These are phyloP conservation scores for human (Homo sapiens) DNA, from an alignment of 2,113 vertebrate species.

Conservation along the genomic window DNA sequence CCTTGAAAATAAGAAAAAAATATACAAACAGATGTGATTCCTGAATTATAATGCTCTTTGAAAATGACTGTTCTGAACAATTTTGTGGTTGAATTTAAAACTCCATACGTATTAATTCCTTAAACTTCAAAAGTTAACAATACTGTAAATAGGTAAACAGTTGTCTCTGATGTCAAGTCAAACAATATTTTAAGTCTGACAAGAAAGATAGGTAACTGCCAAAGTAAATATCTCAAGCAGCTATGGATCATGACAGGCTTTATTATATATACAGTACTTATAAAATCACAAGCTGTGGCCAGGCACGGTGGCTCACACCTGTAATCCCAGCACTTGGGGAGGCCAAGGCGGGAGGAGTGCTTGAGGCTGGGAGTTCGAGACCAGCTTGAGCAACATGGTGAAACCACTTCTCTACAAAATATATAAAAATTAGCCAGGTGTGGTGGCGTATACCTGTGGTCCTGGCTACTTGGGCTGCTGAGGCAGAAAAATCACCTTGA, in stretches of 20 bases:
- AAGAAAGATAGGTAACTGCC: not conserved
- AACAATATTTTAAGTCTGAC: not conserved
- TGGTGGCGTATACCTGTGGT: no score
- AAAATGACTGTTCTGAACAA: not conserved
- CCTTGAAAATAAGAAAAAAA: conserved; percentile 20
- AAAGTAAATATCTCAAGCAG: not conserved
- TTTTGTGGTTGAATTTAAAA: conserved; percentile 35
- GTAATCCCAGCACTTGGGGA: no score
- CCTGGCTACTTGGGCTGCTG: no score
- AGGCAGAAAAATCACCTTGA: no score
- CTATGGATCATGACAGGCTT: not conserved
- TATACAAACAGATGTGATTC: not conserved
- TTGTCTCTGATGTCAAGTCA: not conserved
- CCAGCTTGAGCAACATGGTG: no score
- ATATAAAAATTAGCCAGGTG: not conserved
- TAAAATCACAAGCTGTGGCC: not conserved
- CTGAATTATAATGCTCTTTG: not conserved
- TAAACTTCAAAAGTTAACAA: not conserved
- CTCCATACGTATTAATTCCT: not conserved
- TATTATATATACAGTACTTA: not conserved
- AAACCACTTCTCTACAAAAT: not conserved
- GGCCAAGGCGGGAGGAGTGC: no score
- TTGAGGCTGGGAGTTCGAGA: no score
- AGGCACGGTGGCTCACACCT: no score
- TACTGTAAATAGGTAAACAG: not conserved